Base-by-base conservation (phyloP, 1,140 invertebrate genomes). In the Eciton burchellii region DNA sequence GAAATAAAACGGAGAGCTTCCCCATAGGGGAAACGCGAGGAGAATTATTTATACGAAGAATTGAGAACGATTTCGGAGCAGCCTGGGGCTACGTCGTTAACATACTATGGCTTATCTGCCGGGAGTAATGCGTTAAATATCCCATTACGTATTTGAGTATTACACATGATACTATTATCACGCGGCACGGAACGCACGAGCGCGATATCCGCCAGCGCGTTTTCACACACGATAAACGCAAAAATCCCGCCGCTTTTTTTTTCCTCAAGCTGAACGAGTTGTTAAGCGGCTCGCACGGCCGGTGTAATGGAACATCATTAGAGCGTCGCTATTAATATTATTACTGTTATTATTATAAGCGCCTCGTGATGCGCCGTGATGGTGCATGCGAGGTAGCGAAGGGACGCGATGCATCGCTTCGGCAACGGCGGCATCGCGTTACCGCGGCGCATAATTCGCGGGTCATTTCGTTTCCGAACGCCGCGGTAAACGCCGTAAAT, bases 281-380 rank as follows among this genome's bases (percentile, higher is more conserved):
- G 14, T 35, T 16, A 29, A 74, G 26, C 57, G 24, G 9, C 12
- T 5, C 16, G 4, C 5, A 52, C 29, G 14, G n/a, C 24, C 21
- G 41, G n/a, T n/a, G 29, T 76, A 76, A 76, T 68, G 29, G 14
- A 45, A 79, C 21, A 70, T 70, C 52, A 70, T 79, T 79, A 79
- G 35, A 35, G 52, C n/a, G 19, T 54, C 56, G 63, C 52, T 70
- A 29, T 43, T 79, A 79, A 70, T 79, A 70, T 79, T 70, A 79
- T 79, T 79, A 79, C 16, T 52, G 19, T 77, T 41, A 19, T 79
- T 57, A 62, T 63, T 62, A 45, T 49, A 45, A 68, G 74, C n/a
- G 49, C n/a, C 12, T 29, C 9, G 21, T 70, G 68, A 79, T 68
- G 35, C 26, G 56, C 29, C 74, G 74, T 29, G 21, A n/a, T 6